Evolutionary conservation across 2,113 vertebrate genomes (phyloP), one percentile per base, ranked within the genome.

Genomic region (Micronycteris hirsuta): DNA sequence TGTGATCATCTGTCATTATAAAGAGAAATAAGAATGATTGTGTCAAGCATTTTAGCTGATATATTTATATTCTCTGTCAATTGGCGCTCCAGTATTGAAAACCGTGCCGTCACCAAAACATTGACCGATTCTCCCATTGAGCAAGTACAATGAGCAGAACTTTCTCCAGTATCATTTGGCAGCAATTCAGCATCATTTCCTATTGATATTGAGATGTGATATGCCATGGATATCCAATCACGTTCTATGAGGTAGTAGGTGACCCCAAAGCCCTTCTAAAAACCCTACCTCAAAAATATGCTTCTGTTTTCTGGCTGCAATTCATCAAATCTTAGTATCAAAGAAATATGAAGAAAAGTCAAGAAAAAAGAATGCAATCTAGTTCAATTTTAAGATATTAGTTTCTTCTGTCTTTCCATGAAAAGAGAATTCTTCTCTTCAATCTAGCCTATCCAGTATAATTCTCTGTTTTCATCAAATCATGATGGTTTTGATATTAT

Each of bases 391-490:
- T 89, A 84, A 82, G 73, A 71, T 67, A 20, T 41, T 70, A 7
- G 20, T 68, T 93, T 92, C 45, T 90, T 90, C 88, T 91, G 3
- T 94, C 26, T 95, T 86, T 84, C 67, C 63, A 67, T 73, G 45
- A 92, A 94, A 91, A 86, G 28, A 95, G 12, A 89, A 87, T 76
- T 83, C 26, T 22, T 89, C 26, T 96, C 36, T 77, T 47, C 63
- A 86, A 15, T 63, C 33, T 54, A 54, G 15, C 17, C 78, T 78
- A 54, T 49, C 26, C 33, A 58, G 4, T 89, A 43, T 41, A 28
- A 22, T 26, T 91, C 45, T 90, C 68, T 49, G 56, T 76, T 93
- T 49, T 82, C 56, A 91, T 76, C 63, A 67, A 58, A 63, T 24
- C 5, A 2, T 61, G 56, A 63, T 86, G 43, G 45, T 36, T 83